These are phyloP conservation scores for Tonatia bakeri DNA, from an alignment of 2,113 vertebrate species.

Conservation along the genomic window DNA sequence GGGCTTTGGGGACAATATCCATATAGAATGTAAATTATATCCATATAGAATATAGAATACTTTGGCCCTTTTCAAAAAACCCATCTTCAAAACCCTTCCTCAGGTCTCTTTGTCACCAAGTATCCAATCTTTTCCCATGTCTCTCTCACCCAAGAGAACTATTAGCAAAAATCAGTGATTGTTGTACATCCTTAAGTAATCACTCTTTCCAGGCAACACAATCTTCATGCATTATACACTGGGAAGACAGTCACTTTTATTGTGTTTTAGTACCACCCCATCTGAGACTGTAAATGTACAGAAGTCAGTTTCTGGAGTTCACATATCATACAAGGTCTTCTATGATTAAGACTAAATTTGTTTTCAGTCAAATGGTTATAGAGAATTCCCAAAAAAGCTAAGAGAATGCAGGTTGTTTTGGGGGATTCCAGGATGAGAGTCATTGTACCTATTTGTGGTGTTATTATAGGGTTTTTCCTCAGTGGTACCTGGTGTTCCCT, in stretches of 20 bases:
- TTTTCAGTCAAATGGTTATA: not conserved
- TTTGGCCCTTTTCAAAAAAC: conserved; percentile 1
- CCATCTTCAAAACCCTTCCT: not conserved
- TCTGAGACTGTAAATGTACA: not conserved
- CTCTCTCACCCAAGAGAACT: not conserved
- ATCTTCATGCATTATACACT: not conserved
- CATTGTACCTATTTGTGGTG: not conserved
- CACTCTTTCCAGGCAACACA: not conserved
- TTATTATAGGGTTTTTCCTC: not conserved
- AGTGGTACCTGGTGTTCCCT: not conserved
- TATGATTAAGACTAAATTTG: not conserved
- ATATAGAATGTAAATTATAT: not conserved
- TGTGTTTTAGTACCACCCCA: not conserved
- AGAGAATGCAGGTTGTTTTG: not conserved
- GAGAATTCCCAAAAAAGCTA: not conserved
- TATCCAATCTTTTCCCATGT: not conserved
- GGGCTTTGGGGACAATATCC: not conserved
- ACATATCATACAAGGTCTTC: not conserved
- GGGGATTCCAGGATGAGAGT: not conserved
- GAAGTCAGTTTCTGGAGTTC: not conserved
- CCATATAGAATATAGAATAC: not conserved
- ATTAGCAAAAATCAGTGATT: not conserved
- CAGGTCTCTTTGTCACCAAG: not conserved
- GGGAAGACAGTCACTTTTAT: not conserved
- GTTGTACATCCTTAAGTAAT: not conserved